Evolutionary conservation across 1,140 invertebrate species (phyloP).

Genomic region (Oscheius sp.): DNA sequence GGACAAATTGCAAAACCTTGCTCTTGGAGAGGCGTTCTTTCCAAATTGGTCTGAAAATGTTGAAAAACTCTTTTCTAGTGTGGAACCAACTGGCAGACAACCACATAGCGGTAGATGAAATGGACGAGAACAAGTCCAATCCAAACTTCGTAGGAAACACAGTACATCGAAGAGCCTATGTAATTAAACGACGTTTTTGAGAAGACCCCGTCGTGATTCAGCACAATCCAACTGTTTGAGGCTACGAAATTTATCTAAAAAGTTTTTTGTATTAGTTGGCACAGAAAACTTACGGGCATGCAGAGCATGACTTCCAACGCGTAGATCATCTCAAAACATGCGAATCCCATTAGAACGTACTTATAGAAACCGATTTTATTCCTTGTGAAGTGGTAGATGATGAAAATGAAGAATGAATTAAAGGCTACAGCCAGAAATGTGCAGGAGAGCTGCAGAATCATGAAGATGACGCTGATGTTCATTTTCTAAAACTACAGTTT

Average conservation of each 20-base stretch:
- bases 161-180: neutral
- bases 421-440: neutral
- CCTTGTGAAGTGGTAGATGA: neutral
- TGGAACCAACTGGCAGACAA: neutral
- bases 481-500: too few relatives aligned
- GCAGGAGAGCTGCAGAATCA: too few relatives aligned
- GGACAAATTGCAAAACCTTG: too few relatives aligned
- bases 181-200: neutral
- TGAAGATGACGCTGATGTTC: too few relatives aligned
- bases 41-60: too few relatives aligned
- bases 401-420: neutral
- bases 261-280: too few relatives aligned
- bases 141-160: slow-evolving; percentile 1
- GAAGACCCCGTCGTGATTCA: neutral
- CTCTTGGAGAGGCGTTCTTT: too few relatives aligned
- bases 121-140: neutral
- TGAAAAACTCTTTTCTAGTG: too few relatives aligned
- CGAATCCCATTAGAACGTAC: neutral
- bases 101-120: neutral
- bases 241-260: too few relatives aligned
- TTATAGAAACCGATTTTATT: neutral
- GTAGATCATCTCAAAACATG: neutral
- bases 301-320: neutral
- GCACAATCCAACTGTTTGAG: neutral
- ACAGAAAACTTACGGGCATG: neutral